Base-by-base conservation (phyloP, 2,797 vertebrate genomes). In the Acanthiza pusilla region DNA sequence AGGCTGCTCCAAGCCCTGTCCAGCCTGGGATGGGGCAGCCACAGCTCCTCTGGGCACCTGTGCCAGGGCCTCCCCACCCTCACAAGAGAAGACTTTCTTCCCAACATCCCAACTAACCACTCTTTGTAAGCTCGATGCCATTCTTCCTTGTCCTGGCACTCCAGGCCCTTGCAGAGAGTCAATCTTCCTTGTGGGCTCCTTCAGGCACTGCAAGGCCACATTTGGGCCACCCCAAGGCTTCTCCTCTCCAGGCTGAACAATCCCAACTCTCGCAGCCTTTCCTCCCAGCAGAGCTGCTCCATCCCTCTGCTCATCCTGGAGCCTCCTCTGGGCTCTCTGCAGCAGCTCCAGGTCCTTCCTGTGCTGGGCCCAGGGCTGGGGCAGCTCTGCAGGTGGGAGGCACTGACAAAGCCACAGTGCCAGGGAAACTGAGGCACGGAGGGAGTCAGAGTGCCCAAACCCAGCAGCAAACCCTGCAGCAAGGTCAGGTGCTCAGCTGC, bases 1-100 rank as follows among this genome's bases (percentile, higher is more conserved):
- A 74, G 34, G 6, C 0, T 36, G 15, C 55, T 42, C 70, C 45
- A 9, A 66, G 2, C 14, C 22, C 5, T 0, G 0, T 58, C 76
- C 62, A 74, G 0, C 15, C 29, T 42, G 40, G n/a, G n/a, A n/a
- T n/a, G 45, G 45, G 25, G 29, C 45, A 73, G 53, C 67, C 67
- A 5, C 51, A 79, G 60, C 67, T 58, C 0, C 38, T 66, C 58
- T 58, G 67, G 27, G 16, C 29, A 45, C 7, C 76, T 60, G 47
- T 53, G 34, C 54, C 61, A 60, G 76, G 50, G n/a, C 20, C 53
- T 74, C 0, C 0, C 2, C 43, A 38, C 3, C 22, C 29, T 73
- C 19, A 0, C 38, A 79, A 79, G 53, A 10, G 8, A 30, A 2
- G 1, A 17, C 45, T 21, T 58, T 1, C 14, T n/a, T 14, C n/a